A percentile compares a stretch with the other conserved stretches of the same genome.
phyloP scores from a whole-genome alignment of 2,113 vertebrate genomes.

The Odocoileus hemionus region DNA sequence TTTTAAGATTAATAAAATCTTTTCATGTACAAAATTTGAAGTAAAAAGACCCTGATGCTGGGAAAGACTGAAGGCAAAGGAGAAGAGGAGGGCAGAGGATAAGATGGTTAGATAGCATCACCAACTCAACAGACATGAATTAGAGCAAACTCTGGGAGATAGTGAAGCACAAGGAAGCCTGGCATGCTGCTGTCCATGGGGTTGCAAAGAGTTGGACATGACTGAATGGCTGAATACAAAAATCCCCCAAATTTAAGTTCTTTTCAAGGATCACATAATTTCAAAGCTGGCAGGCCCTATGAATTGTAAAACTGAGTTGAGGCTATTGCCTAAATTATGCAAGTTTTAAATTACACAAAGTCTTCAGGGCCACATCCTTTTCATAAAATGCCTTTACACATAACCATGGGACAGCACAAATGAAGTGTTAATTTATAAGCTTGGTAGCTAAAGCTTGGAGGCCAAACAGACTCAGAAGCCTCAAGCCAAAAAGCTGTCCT shows the following conservation, averaged over 20 bases:
- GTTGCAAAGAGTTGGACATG: neutral
- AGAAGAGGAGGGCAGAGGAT: neutral
- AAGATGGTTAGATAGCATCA: neutral
- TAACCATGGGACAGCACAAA: neutral
- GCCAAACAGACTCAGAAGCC: neutral
- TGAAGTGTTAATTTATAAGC: neutral
- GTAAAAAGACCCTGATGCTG: neutral
- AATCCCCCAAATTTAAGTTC: neutral
- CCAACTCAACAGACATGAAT: neutral
- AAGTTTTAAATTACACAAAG: neutral
- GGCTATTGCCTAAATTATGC: neutral
- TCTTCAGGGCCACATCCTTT: neutral
- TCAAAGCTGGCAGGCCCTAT: neutral
- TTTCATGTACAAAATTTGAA: conserved; percentile 6
- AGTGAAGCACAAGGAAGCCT: neutral
- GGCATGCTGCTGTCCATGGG: neutral
- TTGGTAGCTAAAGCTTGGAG: neutral
- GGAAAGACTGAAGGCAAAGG: neutral
- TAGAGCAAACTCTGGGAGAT: neutral
- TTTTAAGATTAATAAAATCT: neutral
- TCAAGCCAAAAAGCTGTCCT: neutral
- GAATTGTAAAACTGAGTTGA: neutral
- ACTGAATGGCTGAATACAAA: neutral
- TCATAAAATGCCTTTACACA: neutral
- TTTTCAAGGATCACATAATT: neutral